Evolutionary conservation across 2,113 vertebrate species (phyloP).

Genomic region (Indicator maculatus): DNA sequence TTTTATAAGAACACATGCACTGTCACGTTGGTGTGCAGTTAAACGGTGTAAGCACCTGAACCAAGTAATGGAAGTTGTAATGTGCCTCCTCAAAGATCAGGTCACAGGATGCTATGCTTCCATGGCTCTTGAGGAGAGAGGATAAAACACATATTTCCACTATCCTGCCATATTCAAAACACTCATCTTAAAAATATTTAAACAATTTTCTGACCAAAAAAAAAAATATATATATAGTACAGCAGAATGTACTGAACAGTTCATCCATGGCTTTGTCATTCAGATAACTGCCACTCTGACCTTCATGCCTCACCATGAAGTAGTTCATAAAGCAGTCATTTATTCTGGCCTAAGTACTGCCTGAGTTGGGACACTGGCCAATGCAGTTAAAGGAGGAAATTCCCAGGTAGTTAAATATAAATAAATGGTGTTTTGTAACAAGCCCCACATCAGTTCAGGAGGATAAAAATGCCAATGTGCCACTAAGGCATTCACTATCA

Average conservation of each 20-base stretch:
- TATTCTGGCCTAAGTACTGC: background rate
- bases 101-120: background rate
- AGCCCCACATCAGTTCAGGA: background rate
- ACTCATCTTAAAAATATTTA: background rate
- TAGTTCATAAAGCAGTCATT: background rate
- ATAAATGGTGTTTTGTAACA: conserved; percentile 33
- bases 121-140: background rate
- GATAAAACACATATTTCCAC: background rate
- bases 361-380: background rate
- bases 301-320: conserved; percentile 21
- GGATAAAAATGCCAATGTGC: background rate
- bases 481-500: background rate
- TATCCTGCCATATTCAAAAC: background rate
- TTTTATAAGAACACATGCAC: background rate
- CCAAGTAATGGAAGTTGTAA: background rate
- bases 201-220: background rate
- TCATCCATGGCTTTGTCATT: conserved; percentile 23
- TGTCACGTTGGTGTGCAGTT: background rate
- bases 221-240: background rate
- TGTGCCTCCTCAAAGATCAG: background rate
- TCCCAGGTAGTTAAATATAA: conserved; percentile 58
- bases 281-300: conserved; percentile 9
- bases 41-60: background rate
- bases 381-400: conserved; percentile 26
- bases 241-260: background rate